A percentile compares a stretch with the other conserved stretches of the same genome.
These are phyloP conservation scores for Siniperca chuatsi DNA, from an alignment of 2,113 vertebrate genomes.

Conservation along the genomic window DNA sequence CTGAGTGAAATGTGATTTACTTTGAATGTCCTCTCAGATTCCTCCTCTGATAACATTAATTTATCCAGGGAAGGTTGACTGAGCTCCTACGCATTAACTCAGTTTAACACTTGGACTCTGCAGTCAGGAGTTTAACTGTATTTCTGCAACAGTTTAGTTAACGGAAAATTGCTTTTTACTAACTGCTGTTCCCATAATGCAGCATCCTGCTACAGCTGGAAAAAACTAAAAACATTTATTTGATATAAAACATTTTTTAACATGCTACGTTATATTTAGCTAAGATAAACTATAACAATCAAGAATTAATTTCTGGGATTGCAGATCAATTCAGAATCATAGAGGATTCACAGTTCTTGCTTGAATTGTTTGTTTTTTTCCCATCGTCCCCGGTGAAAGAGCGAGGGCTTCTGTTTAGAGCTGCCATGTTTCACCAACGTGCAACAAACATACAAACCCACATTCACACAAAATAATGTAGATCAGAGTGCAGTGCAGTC, in stretches of 20 bases:
- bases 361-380: too few species aligned
- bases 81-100: neutral
- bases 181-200: too few species aligned
- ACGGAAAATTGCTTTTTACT: neutral
- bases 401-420: neutral
- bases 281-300: neutral
- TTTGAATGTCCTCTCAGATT: constrained; percentile 21
- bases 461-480: neutral
- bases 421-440: neutral
- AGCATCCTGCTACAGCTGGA: too few species aligned
- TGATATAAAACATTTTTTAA: too few species aligned
- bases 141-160: neutral
- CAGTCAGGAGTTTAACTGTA: neutral
- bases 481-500: neutral
- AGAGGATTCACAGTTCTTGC: too few species aligned
- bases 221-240: too few species aligned
- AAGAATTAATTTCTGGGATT: neutral
- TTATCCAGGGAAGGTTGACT: neutral
- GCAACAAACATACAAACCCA: neutral
- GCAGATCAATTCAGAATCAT: neutral
- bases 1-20: constrained; percentile 26
- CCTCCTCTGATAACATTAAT: constrained; percentile 8
- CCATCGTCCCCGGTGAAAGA: too few species aligned
- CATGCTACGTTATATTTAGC: neutral
- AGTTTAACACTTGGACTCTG: neutral